Evolutionary conservation across 2,113 vertebrate species (phyloP).

Genomic region (Myodes glareolus): DNA sequence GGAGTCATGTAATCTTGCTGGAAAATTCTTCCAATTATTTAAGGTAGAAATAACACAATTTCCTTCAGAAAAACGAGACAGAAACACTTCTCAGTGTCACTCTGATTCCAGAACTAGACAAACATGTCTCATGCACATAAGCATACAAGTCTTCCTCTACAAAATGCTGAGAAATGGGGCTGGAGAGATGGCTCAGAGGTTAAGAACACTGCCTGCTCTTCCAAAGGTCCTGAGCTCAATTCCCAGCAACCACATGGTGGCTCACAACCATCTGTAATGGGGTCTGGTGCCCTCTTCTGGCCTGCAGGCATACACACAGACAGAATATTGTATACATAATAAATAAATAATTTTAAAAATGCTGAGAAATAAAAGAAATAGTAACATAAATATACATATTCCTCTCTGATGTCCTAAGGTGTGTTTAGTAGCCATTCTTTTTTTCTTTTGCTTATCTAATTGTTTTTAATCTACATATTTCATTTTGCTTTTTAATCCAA

Average conservation of each 20-base stretch:
- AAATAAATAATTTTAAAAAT: too few species aligned
- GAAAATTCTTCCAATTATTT: conserved; percentile 19
- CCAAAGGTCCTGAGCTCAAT: too few species aligned
- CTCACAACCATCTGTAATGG: too few species aligned
- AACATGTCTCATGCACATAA: background rate
- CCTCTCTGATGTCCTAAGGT: background rate
- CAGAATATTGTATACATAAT: too few species aligned
- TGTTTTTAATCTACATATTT: conserved; percentile 13
- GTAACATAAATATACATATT: background rate
- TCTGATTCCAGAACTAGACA: conserved; percentile 4
- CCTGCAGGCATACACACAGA: too few species aligned
- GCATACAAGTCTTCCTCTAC: background rate
- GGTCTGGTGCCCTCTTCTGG: too few species aligned
- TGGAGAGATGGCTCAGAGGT: too few species aligned
- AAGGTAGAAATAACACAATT: background rate
- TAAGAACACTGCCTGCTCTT: too few species aligned
- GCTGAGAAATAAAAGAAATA: background rate
- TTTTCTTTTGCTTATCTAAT: background rate
- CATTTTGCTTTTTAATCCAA: conserved; percentile 35
- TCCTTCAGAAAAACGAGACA: background rate
- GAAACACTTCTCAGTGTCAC: background rate
- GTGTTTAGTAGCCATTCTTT: background rate
- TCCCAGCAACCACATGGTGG: too few species aligned
- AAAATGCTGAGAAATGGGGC: background rate
- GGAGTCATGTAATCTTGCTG: background rate